Percentiles rank a stretch among this genome's conserved stretches.
Conservation (phyloP, 1,140 invertebrate genomes). For the Tyrophagus putrescentiae region DNA sequence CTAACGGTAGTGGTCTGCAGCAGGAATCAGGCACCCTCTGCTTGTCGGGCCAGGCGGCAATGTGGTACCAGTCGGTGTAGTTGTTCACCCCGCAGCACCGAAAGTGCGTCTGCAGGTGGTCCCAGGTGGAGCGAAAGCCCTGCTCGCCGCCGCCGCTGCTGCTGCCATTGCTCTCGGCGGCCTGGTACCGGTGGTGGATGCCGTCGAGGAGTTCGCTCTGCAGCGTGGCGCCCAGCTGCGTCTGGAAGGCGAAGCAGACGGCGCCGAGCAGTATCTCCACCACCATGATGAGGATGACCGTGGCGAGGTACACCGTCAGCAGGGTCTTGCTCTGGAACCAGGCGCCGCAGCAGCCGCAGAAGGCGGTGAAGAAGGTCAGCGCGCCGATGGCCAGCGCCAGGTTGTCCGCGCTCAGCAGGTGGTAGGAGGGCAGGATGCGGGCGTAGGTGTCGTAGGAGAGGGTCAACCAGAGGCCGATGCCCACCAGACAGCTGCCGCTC, state of each 20-base stretch:
- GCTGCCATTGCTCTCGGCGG: conserved; percentile 42
- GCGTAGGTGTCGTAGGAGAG: conserved; percentile 52
- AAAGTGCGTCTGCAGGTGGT: conserved; percentile 53
- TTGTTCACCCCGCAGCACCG: conserved; percentile 67
- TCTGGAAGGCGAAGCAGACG: conserved; percentile 57
- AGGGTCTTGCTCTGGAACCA: conserved; percentile 63
- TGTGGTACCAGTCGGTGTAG: conserved; percentile 66
- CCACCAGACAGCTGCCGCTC: conserved; percentile 5
- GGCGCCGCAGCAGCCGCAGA: conserved; percentile 62
- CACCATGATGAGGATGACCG: conserved; percentile 62
- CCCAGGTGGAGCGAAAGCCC: conserved; percentile 54
- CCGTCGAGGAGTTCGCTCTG: conserved; percentile 50
- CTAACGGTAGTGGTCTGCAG: conserved; percentile 38
- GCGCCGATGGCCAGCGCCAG: conserved; percentile 47
- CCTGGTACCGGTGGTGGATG: conserved; percentile 51
- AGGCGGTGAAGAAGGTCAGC: conserved; percentile 52
- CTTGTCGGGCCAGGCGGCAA: conserved; percentile 55
- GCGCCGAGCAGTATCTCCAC: conserved; percentile 59
- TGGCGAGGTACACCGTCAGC: conserved; percentile 58
- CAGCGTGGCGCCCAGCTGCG: conserved; percentile 41
- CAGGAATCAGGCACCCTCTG: conserved; percentile 62
- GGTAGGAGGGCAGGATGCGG: conserved; percentile 52
- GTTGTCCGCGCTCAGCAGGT: conserved; percentile 49
- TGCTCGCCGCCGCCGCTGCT: too few species aligned
- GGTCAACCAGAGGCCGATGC: conserved; percentile 53